Conservation (phyloP, 2,797 vertebrate genomes). For the Brachyrhaphis roseni region DNA sequence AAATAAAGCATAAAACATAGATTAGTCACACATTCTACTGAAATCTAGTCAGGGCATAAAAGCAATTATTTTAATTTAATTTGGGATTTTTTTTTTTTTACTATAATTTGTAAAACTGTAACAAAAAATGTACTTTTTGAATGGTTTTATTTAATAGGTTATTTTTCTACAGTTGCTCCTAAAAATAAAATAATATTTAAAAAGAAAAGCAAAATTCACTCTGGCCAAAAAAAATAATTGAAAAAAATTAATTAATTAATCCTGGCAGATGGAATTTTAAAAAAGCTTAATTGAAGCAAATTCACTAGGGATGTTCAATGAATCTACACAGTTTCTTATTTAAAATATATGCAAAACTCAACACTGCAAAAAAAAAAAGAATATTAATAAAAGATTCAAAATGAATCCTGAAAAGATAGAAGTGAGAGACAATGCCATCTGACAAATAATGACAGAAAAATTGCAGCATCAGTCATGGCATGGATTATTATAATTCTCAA, state of each 20-base stretch:
- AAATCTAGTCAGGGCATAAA: not conserved
- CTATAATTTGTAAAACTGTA: no score
- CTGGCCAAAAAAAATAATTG: not conserved
- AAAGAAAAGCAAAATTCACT: not conserved
- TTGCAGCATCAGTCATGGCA: not conserved
- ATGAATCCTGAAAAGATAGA: not conserved
- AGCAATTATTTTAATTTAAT: not conserved
- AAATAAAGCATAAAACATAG: not conserved
- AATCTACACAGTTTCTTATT: not conserved
- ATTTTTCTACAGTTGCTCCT: not conserved
- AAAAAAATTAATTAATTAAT: not conserved
- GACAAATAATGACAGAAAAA: slow-evolving; percentile 1
- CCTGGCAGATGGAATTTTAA: not conserved
- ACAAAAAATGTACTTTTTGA: not conserved
- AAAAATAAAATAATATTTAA: not conserved
- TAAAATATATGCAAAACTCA: not conserved
- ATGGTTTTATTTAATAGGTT: not conserved
- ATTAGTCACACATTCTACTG: not conserved
- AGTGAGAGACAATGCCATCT: not conserved
- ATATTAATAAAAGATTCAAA: not conserved
- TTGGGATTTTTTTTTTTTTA: not conserved
- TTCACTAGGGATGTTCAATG: not conserved
- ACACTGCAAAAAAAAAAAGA: not conserved
- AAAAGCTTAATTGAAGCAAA: not conserved
- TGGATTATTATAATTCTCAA: not conserved